Conservation (phyloP, 2,113 vertebrate genomes). For the Hymenochirus boettgeri region DNA sequence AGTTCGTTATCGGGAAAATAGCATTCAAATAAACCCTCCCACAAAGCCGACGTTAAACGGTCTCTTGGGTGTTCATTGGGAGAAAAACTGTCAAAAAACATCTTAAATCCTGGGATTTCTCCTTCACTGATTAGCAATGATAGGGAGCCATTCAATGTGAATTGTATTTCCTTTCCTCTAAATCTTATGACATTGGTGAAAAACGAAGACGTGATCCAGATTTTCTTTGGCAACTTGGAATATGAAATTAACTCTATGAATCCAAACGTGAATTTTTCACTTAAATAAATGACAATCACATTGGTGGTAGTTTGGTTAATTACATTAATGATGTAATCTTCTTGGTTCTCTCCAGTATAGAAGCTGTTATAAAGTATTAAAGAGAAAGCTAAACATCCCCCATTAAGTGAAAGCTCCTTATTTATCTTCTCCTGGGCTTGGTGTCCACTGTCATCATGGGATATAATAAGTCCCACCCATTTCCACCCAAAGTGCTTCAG, state of each 20-base stretch:
- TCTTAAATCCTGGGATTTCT: neutral
- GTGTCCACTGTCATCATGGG: conserved; percentile 6
- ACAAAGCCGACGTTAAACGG: neutral
- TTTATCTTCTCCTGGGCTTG: neutral
- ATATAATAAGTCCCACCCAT: conserved; percentile 21
- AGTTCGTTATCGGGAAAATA: neutral
- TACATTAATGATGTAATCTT: neutral
- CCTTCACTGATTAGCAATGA: neutral
- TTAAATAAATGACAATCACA: neutral
- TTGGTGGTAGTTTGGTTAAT: neutral
- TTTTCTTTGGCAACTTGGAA: neutral
- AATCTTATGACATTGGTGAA: neutral
- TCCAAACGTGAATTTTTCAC: neutral
- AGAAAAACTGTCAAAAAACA: neutral
- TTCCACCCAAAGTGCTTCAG: conserved; percentile 23
- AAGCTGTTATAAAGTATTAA: neutral
- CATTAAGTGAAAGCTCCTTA: neutral
- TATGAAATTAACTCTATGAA: neutral
- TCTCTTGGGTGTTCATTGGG: neutral
- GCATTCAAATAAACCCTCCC: neutral
- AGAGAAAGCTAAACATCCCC: conserved; percentile 2
- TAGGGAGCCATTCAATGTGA: neutral
- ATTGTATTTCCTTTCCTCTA: neutral
- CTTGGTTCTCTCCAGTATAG: too few relatives aligned
- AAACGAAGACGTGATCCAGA: neutral